Conservation (phyloP, 30 jellyfish, hydroid and myxozoan species). For the Cassiopea xamachana region DNA sequence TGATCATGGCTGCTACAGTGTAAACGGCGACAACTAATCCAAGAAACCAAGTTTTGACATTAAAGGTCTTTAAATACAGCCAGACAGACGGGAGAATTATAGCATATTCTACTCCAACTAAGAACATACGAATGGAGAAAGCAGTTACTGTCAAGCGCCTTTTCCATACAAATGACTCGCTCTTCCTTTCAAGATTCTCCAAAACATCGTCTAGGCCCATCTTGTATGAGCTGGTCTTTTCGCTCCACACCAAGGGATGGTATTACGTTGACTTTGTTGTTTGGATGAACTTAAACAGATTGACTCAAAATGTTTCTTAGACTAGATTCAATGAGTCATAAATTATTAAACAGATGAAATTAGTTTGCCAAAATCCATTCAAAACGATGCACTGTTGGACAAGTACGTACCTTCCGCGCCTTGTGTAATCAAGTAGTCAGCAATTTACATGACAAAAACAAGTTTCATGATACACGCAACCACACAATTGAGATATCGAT, state of each 20-base stretch:
- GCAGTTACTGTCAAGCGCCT: constrained; percentile 89
- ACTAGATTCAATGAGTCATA: constrained; percentile 7
- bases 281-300: neutral
- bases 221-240: neutral
- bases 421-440: too few relatives aligned
- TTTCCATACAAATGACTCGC: constrained; percentile 81
- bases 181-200: constrained; percentile 63
- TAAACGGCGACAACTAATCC: constrained; percentile 90
- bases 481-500: too few relatives aligned
- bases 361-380: neutral
- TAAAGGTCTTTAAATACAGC: constrained; percentile 81
- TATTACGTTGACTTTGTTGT: neutral
- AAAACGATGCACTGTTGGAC: neutral
- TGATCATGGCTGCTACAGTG: constrained; percentile 90
- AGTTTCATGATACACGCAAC: too few relatives aligned
- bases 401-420: neutral
- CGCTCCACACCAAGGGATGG: neutral
- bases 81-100: constrained; percentile 95
- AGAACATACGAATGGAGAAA: constrained; percentile 90
- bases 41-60: constrained; percentile 92
- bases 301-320: neutral
- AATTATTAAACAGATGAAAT: constrained; percentile 25
- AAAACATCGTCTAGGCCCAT: constrained; percentile 76
- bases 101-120: constrained; percentile 96
- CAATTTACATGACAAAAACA: too few relatives aligned